Conservation (phyloP, 2,797 vertebrate genomes). For the Numenius phaeopus region DNA sequence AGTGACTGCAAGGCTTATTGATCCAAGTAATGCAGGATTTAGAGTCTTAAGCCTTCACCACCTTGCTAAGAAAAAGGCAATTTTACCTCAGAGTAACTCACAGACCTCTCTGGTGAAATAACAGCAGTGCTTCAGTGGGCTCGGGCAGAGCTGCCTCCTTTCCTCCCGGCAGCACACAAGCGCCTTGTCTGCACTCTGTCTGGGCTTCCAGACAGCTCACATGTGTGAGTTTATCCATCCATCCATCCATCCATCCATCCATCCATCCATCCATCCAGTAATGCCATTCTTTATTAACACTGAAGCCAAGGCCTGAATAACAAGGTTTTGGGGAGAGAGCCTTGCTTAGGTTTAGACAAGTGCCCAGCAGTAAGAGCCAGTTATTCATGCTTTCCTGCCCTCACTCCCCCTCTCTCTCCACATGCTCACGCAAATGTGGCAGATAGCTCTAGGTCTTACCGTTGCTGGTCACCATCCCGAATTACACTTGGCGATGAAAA, state of each 20-base stretch:
- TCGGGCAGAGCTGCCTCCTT: neutral
- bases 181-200: neutral
- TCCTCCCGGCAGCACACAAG: neutral
- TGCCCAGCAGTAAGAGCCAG: neutral
- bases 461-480: neutral
- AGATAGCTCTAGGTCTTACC: neutral
- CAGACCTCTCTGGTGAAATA: neutral
- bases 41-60: neutral
- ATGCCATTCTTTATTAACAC: neutral
- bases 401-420: neutral
- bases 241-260: no score
- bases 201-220: neutral
- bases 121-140: neutral
- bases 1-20: constrained; percentile 40
- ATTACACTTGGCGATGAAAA: neutral
- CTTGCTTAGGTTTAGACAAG: neutral
- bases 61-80: constrained; percentile 5
- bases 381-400: neutral
- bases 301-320: neutral
- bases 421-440: neutral
- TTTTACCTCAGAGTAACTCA: neutral
- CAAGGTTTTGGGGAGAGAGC: neutral
- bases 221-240: neutral
- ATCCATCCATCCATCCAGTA: no score
- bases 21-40: constrained; percentile 48